A percentile compares a stretch with the other conserved stretches of the same genome.
phyloP scores from a whole-genome alignment of 2,797 vertebrate species.

The Molossus molossus region DNA sequence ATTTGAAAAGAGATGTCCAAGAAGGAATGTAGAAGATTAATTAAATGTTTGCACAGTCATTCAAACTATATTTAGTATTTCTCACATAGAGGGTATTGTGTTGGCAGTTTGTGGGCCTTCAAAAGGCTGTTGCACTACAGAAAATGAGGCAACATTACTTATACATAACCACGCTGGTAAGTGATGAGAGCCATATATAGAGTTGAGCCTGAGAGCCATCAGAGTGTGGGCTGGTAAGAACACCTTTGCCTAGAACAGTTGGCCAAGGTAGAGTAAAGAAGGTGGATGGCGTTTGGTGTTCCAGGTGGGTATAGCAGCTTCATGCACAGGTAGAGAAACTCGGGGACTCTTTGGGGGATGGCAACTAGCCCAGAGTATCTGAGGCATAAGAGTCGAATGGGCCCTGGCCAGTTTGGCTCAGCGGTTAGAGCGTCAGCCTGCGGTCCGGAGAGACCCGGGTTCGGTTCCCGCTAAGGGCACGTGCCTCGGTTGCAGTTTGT shows the following conservation, averaged over 20 bases:
- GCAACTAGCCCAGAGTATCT: not conserved
- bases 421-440: no score
- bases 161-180: not conserved
- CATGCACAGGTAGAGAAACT: not conserved
- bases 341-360: not conserved
- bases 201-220: not conserved
- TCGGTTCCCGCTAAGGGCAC: no score
- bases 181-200: not conserved
- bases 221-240: not conserved
- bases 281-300: not conserved
- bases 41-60: constrained; percentile 22
- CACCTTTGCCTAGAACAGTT: not conserved
- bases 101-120: not conserved
- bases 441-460: no score
- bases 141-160: constrained; percentile 62
- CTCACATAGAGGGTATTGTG: not conserved
- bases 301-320: not conserved
- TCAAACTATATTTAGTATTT: not conserved
- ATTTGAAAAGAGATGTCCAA: constrained; percentile 36
- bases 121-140: not conserved
- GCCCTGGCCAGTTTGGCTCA: no score
- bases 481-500: no score
- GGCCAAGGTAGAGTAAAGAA: not conserved
- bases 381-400: not conserved
- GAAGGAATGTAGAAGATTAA: not conserved